Evolutionary conservation across 2,797 vertebrate species (phyloP).

Genomic region (Sebastes steindachneri): DNA sequence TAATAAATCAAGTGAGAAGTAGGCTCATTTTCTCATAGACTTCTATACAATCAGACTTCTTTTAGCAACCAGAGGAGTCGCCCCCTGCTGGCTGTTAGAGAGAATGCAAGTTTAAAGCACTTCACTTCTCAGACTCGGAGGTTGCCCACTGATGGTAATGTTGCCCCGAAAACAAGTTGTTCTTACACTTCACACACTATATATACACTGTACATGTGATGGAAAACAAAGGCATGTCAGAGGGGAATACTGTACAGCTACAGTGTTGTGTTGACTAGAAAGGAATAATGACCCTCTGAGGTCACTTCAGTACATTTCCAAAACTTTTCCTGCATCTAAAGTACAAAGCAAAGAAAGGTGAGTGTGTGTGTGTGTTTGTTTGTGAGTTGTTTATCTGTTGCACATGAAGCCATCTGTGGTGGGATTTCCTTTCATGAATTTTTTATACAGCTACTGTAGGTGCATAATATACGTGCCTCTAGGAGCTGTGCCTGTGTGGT

Average conservation of each 20-base stretch:
- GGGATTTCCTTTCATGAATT: constrained; percentile 23
- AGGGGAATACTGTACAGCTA: neutral
- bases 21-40: too few species aligned
- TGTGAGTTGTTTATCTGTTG: neutral
- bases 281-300: neutral
- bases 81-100: too few species aligned
- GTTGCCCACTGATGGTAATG: neutral
- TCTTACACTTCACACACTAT: neutral
- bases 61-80: too few species aligned
- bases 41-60: too few species aligned
- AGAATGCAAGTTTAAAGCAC: too few species aligned
- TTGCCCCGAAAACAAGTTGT: neutral
- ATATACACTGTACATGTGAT: neutral
- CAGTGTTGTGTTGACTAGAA: neutral
- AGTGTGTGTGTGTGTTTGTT: neutral
- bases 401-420: neutral
- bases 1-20: too few species aligned
- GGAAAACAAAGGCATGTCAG: neutral
- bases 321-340: neutral
- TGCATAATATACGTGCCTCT: neutral
- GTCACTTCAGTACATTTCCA: neutral
- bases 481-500: neutral
- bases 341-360: neutral
- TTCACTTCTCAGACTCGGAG: too few species aligned
- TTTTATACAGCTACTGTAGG: constrained; percentile 30